Conservation (phyloP, 2,797 vertebrate species). For the Neosilurus mollespiculum region DNA sequence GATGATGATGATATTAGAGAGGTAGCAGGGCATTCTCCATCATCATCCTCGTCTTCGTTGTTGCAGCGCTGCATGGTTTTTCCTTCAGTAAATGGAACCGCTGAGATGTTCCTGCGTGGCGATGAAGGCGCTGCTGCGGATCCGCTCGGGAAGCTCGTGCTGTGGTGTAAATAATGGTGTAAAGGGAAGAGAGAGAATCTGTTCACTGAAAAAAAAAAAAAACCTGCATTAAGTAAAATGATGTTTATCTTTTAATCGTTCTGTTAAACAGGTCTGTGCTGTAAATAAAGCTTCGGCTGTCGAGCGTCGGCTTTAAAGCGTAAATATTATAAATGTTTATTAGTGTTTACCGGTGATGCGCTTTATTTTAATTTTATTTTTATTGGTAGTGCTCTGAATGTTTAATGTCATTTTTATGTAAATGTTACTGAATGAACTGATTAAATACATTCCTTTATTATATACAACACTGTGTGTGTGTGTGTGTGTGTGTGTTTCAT, state of each 20-base stretch:
- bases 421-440: constrained; percentile 32
- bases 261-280: neutral
- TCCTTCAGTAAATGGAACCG: neutral
- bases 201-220: neutral
- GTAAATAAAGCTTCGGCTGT: constrained; percentile 10
- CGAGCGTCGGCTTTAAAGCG: neutral
- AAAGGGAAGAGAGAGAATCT: neutral
- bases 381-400: neutral
- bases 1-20: neutral
- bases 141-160: constrained; percentile 8
- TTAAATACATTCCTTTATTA: constrained; percentile 45
- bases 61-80: neutral
- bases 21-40: neutral
- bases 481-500: neutral
- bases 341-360: neutral
- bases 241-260: neutral
- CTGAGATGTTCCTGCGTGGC: neutral
- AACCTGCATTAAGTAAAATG: neutral
- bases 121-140: neutral
- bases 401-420: constrained; percentile 23
- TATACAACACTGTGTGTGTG: neutral
- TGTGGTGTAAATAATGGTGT: constrained; percentile 1
- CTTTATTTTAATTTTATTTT: neutral
- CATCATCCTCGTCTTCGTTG: neutral
- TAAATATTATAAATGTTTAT: constrained; percentile 6